These are phyloP conservation scores for Lypha dubia DNA, from an alignment of 2,888 invertebrate genomes.

Conservation along the genomic window DNA sequence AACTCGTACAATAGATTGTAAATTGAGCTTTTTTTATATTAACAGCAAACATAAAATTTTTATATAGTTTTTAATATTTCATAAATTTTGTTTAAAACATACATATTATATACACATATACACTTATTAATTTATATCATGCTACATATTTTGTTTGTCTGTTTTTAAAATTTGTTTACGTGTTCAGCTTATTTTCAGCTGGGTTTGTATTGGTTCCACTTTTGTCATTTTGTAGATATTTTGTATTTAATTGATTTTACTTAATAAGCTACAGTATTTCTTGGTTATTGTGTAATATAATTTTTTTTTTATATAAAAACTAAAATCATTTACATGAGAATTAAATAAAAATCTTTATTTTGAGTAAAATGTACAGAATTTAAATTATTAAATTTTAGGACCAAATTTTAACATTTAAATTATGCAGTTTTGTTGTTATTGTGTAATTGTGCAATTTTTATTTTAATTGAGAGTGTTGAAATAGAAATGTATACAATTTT, in stretches of 20 bases:
- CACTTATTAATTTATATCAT: conserved; percentile 17
- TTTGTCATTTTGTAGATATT: conserved; percentile 53
- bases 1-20: too few relatives aligned
- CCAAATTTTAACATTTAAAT: too few relatives aligned
- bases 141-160: neutral
- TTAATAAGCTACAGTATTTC: conserved; percentile 66
- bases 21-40: conserved; percentile 25
- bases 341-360: conserved; percentile 57
- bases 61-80: conserved; percentile 51
- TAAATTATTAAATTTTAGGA: neutral
- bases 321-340: conserved; percentile 46
- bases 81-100: conserved; percentile 21
- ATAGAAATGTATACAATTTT: too few relatives aligned
- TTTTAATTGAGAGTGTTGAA: too few relatives aligned
- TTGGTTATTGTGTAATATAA: conserved; percentile 66
- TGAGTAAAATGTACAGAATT: conserved; percentile 30
- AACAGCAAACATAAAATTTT: conserved; percentile 26
- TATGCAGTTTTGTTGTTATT: too few relatives aligned
- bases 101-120: neutral
- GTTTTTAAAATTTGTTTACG: conserved; percentile 18
- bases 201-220: conserved; percentile 20
- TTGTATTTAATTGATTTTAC: conserved; percentile 32
- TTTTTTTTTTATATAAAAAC: conserved; percentile 56
- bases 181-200: conserved; percentile 44
- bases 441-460: too few relatives aligned